Evolutionary conservation across 2,888 invertebrate species (phyloP), one percentile per base, ranked within the genome.

Genomic region (Brachypterus glaber): DNA sequence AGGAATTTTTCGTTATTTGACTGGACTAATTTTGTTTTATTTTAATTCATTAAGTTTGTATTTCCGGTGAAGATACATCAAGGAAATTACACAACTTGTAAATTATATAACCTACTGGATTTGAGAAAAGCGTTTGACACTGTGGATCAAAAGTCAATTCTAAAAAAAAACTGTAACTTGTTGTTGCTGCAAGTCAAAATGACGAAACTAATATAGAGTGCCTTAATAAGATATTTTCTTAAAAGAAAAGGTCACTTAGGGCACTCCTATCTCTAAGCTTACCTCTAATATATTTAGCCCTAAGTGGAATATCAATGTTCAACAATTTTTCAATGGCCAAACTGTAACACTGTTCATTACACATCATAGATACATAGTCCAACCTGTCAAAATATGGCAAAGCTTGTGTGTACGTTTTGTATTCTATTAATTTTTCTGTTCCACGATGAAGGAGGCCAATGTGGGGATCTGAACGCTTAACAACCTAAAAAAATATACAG

Each of bases 331-430:
- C 98, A 0, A 97, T 84, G 1, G 97, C 97, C 41, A 98, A 60
- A 1, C 93, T 91, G 66, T 85, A 98, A 57, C 90, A 89, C 58
- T 98, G 96, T 60, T 98, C 97, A 60, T 97, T 98, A 66, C 89
- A 90, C 97, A 98, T 97, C 96, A 97, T 97, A 0, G 96, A 96
- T 0, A 96, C 95, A 58, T 98, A 98, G 68, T 98, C 97, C 37
- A 97, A 70, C 0, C 96, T 82, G 70, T 98, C 97, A 61, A 98
- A 96, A 67, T 98, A 98, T 0, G 98, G 98, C 49, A 98, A 66
- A 0, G 96, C 97, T 65, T 97, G 97, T 2, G 86, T 87, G 66
- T 95, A 98, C 0, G 97, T 98, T 68, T 98, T 98, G 66, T 97
- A 91, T 63, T 98, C 97, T 29, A 97, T 96, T 15, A 98, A 73